A percentile compares a stretch with the other conserved stretches of the same genome.
These are phyloP conservation scores for Palythoa caribaeorum DNA, from an alignment of 92 coral and sea anemone species.

Conservation along the genomic window DNA sequence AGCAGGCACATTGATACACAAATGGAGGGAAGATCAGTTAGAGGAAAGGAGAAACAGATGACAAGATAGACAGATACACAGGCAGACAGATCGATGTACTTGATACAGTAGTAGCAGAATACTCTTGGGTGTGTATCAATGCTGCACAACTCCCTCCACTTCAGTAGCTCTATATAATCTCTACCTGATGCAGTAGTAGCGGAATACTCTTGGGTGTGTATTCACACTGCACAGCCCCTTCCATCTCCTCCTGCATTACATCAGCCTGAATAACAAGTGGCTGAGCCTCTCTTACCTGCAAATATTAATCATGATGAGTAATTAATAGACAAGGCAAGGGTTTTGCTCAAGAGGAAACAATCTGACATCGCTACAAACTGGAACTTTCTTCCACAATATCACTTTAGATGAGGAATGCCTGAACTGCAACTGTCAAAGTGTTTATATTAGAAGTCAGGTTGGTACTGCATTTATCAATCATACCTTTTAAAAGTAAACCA, in stretches of 20 bases:
- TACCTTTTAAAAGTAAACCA: too few species aligned
- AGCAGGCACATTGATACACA: too few species aligned
- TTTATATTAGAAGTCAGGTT: too few species aligned
- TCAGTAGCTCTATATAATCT: not conserved
- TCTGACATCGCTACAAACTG: not conserved
- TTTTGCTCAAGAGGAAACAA: not conserved
- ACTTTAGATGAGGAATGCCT: too few species aligned
- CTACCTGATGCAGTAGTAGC: slow-evolving; percentile 92
- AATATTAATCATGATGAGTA: not conserved
- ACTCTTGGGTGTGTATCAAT: not conserved
- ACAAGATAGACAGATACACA: too few species aligned
- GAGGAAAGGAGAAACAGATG: too few species aligned
- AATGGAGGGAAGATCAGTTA: too few species aligned
- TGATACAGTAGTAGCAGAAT: too few species aligned
- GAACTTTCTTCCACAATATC: too few species aligned
- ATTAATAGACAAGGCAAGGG: not conserved
- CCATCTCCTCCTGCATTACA: slow-evolving; percentile 95
- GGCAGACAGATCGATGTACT: not conserved
- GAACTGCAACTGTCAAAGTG: too few species aligned
- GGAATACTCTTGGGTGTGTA: slow-evolving; percentile 95
- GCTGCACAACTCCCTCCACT: not conserved
- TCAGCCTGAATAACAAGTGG: slow-evolving; percentile 88
- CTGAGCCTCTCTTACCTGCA: slow-evolving; percentile 92
- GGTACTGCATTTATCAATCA: too few species aligned
- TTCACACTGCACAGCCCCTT: slow-evolving; percentile 76